Percentiles rank a stretch among this genome's conserved stretches.
Conservation (phyloP, 2,888 invertebrate genomes). For the Meteorus cinctellus region DNA sequence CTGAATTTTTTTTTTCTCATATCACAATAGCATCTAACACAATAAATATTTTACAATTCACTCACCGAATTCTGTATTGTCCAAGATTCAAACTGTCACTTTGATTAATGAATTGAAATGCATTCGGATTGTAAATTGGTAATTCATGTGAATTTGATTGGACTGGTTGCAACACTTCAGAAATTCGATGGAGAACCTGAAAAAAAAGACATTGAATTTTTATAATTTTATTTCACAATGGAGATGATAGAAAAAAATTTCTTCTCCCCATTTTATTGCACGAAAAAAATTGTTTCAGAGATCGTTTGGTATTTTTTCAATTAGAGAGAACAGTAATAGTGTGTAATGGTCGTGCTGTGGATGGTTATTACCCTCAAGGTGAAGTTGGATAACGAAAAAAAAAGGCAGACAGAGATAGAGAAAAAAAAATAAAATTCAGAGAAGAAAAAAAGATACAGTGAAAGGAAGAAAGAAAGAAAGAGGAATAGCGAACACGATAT, state of each 20-base stretch:
- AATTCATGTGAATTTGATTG: slow-evolving; percentile 77
- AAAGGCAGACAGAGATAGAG: not conserved
- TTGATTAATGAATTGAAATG: slow-evolving; percentile 85
- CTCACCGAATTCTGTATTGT: slow-evolving; percentile 82
- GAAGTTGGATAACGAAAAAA: not conserved
- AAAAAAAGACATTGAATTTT: slow-evolving; percentile 54
- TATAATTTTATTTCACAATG: not conserved
- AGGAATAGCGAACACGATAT: slow-evolving; percentile 28
- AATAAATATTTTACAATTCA: slow-evolving; percentile 28
- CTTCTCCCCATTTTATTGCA: not conserved
- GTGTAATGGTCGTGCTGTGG: slow-evolving; percentile 32
- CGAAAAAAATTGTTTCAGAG: slow-evolving; percentile 20
- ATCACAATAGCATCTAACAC: not conserved
- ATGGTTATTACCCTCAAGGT: slow-evolving; percentile 33
- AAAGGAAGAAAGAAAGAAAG: slow-evolving; percentile 27
- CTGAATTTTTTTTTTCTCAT: not conserved
- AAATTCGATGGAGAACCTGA: slow-evolving; percentile 90
- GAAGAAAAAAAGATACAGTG: slow-evolving; percentile 48
- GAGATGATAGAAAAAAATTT: slow-evolving; percentile 20
- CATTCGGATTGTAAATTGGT: slow-evolving; percentile 85
- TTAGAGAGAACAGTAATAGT: slow-evolving; percentile 34
- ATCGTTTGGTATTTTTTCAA: slow-evolving; percentile 41
- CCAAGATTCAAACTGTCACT: slow-evolving; percentile 85
- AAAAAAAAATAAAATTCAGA: slow-evolving; percentile 54
- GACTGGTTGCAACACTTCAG: slow-evolving; percentile 88